Percentiles rank a stretch among this genome's conserved stretches.
These are phyloP conservation scores for Ammospiza nelsoni DNA, from an alignment of 2,113 vertebrate species.

Conservation along the genomic window DNA sequence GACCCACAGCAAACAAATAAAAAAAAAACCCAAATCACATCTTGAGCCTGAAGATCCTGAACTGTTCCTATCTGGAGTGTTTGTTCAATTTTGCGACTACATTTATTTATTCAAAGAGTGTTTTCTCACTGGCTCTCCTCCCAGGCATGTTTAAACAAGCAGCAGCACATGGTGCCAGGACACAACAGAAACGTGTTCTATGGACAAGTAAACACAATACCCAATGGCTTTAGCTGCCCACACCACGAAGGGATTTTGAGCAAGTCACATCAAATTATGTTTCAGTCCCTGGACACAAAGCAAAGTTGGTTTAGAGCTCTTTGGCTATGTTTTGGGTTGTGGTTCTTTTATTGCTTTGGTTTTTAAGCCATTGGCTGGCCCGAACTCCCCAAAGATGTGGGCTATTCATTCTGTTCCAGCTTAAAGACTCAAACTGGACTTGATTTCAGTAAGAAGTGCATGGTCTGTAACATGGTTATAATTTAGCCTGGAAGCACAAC, in stretches of 20 bases:
- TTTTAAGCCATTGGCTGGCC: slow-evolving; percentile 20
- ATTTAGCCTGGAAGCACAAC: neutral
- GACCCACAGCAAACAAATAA: neutral
- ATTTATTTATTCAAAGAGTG: slow-evolving; percentile 32
- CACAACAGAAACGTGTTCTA: slow-evolving; percentile 8
- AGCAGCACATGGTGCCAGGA: neutral
- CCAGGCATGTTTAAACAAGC: slow-evolving; percentile 50
- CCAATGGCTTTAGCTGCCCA: neutral
- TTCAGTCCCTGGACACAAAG: neutral
- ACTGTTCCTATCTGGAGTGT: neutral
- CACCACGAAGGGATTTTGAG: neutral
- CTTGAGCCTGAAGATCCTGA: neutral
- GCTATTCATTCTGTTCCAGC: slow-evolving; percentile 28
- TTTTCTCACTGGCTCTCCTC: slow-evolving; percentile 47
- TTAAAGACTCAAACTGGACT: neutral
- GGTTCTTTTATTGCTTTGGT: neutral
- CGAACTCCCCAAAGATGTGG: neutral
- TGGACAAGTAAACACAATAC: slow-evolving; percentile 56
- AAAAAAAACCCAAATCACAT: neutral
- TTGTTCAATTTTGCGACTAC: slow-evolving; percentile 10
- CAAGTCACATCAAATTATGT: slow-evolving; percentile 40
- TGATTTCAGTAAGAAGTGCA: neutral
- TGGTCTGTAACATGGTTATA: neutral
- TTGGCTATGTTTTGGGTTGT: neutral
- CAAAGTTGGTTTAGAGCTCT: slow-evolving; percentile 19